Evolutionary conservation across 2,888 invertebrate genomes (phyloP).

Genomic region (Catocala sponsa): DNA sequence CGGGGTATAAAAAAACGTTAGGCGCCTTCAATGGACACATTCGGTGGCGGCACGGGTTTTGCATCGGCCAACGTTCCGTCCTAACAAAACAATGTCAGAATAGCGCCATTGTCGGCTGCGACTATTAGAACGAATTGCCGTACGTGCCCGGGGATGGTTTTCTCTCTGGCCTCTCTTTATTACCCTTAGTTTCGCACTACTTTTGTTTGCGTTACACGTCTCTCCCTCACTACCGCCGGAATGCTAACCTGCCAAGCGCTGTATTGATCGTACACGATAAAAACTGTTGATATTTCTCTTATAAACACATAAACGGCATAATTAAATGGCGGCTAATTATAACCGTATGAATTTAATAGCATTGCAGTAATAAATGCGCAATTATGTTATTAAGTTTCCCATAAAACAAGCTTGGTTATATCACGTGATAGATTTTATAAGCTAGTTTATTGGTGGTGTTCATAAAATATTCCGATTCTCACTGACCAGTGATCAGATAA

Average conservation of each 20-base stretch:
- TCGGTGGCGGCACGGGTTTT: constrained; percentile 65
- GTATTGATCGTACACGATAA: constrained; percentile 53
- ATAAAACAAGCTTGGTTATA: constrained; percentile 57
- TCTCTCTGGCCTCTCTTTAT: constrained; percentile 72
- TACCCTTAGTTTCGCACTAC: constrained; percentile 75
- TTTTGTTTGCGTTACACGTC: constrained; percentile 78
- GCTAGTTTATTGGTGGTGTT: constrained; percentile 33
- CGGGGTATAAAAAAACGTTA: constrained; percentile 63
- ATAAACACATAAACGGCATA: constrained; percentile 52
- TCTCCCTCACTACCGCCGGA: constrained; percentile 63
- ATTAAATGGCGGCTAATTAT: constrained; percentile 61
- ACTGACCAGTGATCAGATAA: constrained; percentile 17
- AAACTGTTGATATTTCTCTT: constrained; percentile 47
- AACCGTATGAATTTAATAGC: constrained; percentile 58
- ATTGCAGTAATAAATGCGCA: constrained; percentile 58
- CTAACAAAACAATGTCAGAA: constrained; percentile 81
- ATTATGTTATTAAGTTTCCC: constrained; percentile 60
- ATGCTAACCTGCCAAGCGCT: constrained; percentile 59
- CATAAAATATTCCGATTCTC: constrained; percentile 23
- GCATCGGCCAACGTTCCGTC: constrained; percentile 73
- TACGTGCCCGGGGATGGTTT: constrained; percentile 76
- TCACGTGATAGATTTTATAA: constrained; percentile 53
- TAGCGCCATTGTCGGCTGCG: constrained; percentile 75
- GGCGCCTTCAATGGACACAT: constrained; percentile 63
- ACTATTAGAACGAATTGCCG: constrained; percentile 83